Evolutionary conservation across 2,113 vertebrate species (phyloP).

Genomic region (Hyperopisus bebe): DNA sequence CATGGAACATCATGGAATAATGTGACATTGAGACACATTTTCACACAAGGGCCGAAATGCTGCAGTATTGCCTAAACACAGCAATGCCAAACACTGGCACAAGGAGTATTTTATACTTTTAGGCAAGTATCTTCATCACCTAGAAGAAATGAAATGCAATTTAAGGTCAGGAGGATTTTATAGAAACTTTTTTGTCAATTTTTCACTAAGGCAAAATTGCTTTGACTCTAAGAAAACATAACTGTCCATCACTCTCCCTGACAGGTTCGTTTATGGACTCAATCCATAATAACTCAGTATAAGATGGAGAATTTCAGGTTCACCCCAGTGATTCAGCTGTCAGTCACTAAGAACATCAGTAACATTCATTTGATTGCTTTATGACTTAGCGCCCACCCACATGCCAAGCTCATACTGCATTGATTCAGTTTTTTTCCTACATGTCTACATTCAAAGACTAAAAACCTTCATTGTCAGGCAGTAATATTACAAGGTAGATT

Average conservation of each 20-base stretch:
- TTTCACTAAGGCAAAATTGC: neutral
- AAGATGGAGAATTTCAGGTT: neutral
- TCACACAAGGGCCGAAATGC: too few species aligned
- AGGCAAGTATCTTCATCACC: neutral
- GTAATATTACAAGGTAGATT: neutral
- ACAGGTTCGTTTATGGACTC: neutral
- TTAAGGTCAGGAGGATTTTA: neutral
- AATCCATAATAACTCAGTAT: neutral
- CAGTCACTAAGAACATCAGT: slow-evolving; percentile 8
- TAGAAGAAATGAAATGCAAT: neutral
- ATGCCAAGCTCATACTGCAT: neutral
- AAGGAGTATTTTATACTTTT: neutral
- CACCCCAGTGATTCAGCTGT: neutral
- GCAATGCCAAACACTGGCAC: neutral
- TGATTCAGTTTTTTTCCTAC: neutral
- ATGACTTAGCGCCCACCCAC: neutral
- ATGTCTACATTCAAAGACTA: neutral
- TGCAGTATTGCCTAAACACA: neutral
- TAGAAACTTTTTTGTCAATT: neutral
- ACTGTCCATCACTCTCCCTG: slow-evolving; percentile 11
- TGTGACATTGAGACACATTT: neutral
- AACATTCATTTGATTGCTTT: neutral
- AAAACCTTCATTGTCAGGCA: neutral
- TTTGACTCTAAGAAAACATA: slow-evolving; percentile 6
- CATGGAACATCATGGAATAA: neutral